Evolutionary conservation across 2,113 vertebrate genomes (phyloP), one percentile per base, ranked within the genome.

Genomic region (Carettochelys insculpta): DNA sequence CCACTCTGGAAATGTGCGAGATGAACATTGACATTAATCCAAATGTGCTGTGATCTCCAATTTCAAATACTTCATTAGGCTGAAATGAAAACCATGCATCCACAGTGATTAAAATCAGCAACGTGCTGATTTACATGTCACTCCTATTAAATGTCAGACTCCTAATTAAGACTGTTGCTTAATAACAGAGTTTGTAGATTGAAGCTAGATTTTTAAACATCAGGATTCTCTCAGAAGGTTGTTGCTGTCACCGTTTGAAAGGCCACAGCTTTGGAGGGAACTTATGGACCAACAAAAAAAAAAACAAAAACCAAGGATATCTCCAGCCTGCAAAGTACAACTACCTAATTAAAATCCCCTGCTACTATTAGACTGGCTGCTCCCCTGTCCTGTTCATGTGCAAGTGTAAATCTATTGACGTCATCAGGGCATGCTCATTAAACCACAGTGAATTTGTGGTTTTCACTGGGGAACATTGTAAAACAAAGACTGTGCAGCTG

Each of bases 1-100:
- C 85, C 58, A 95, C 68, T 82, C 90, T 78, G 11, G 84, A 95
- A 94, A 92, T 34, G 3, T 82, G 73, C 24, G 77, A 95, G 89
- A 94, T 50, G 5, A 81, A 68, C 82, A 92, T 78, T 24, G 92
- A 91, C 77, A 93, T 75, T 80, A 73, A 53, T 80, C 92, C 53
- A 91, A 89, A 80, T 11, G 16, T 38, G 5, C 51, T 85, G 38
- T 47, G 79, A 54, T 82, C 20, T 86, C 78, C 87, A 91, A 48
- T 51, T 89, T 87, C 68, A 87, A 80, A 20, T 85, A 87, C 86
- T 95, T 86, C 65, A 82, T 82, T 85, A 80, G 48, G 7, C 48
- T 79, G 71, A 77, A 94, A 90, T 76, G 45, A 54, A 90, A 92
- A 58, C 29, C 85, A 61, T 65, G 45, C 12, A 82, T 77, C 53